Percentiles rank a stretch among this genome's conserved stretches.
These are phyloP conservation scores for Bergia sp. DNA, from an alignment of 92 coral and sea anemone species.

Conservation along the genomic window DNA sequence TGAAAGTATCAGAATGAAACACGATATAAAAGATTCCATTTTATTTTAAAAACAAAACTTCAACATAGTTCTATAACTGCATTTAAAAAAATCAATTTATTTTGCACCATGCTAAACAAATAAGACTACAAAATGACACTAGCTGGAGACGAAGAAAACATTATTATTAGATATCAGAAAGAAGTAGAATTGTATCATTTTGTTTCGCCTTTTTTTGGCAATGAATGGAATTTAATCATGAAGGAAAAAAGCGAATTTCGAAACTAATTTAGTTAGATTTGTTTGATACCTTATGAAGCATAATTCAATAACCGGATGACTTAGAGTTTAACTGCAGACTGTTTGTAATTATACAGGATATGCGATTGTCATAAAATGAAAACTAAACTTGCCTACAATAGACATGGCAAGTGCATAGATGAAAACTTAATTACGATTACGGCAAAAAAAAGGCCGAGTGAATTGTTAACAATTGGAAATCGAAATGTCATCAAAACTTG, in stretches of 20 bases:
- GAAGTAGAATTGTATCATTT: conserved; percentile 54
- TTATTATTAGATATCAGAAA: conserved; percentile 53
- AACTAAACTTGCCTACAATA: conserved; percentile 75
- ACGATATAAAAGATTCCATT: conserved; percentile 14
- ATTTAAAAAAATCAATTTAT: conserved; percentile 79
- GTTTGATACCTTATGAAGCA: conserved; percentile 67
- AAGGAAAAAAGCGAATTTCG: conserved; percentile 48
- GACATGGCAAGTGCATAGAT: conserved; percentile 72
- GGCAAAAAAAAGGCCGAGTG: conserved; percentile 81
- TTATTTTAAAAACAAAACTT: conserved; percentile 39
- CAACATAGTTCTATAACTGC: conserved; percentile 47
- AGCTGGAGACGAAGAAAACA: conserved; percentile 60
- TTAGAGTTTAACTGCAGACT: conserved; percentile 40
- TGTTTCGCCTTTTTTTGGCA: conserved; percentile 42
- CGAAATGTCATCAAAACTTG: conserved; percentile 73
- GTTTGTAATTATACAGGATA: conserved; percentile 83
- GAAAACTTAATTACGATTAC: conserved; percentile 80
- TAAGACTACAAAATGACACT: conserved; percentile 58
- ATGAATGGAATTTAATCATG: conserved; percentile 66
- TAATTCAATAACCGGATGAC: conserved; percentile 79
- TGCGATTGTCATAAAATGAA: conserved; percentile 60
- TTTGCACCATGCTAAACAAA: conserved; percentile 68
- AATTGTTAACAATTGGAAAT: conserved; percentile 85
- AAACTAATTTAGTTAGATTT: conserved; percentile 59
- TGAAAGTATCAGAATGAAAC: conserved; percentile 33